Conservation (phyloP, 2,888 invertebrate genomes). For the Watsonalla binaria region DNA sequence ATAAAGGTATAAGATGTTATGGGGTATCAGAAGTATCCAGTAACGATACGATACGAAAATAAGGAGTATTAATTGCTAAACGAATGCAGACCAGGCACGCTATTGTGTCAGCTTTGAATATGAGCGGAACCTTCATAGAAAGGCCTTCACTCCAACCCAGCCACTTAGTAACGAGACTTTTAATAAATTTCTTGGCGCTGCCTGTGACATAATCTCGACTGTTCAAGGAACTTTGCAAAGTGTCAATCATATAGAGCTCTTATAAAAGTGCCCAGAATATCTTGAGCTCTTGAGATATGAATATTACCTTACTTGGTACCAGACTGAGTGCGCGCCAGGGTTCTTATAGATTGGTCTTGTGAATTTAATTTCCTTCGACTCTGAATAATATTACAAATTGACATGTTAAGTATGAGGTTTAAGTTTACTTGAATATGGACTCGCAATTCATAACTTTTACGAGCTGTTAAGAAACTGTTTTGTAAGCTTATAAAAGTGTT, state of each 20-base stretch:
- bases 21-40: no score
- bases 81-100: no score
- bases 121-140: no score
- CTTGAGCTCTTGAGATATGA: conserved; percentile 2
- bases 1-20: no score
- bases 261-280: conserved; percentile 18
- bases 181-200: conserved; percentile 24
- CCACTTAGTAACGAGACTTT: conserved; percentile 13
- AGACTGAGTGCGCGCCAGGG: neutral
- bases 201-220: conserved; percentile 26
- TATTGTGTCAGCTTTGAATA: no score
- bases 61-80: no score
- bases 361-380: conserved; percentile 28
- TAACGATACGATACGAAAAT: no score
- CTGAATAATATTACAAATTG: conserved; percentile 22
- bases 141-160: neutral
- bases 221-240: conserved; percentile 22
- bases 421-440: neutral
- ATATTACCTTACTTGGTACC: neutral
- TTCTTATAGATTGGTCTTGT: conserved; percentile 7
- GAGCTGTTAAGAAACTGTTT: no score
- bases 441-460: no score
- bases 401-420: conserved; percentile 15
- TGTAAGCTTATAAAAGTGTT: no score
- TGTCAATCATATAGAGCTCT: conserved; percentile 35